Evolutionary conservation across 2,113 vertebrate genomes (phyloP), one percentile per base, ranked within the genome.

Genomic region (Campylomormyrus tamandua): DNA sequence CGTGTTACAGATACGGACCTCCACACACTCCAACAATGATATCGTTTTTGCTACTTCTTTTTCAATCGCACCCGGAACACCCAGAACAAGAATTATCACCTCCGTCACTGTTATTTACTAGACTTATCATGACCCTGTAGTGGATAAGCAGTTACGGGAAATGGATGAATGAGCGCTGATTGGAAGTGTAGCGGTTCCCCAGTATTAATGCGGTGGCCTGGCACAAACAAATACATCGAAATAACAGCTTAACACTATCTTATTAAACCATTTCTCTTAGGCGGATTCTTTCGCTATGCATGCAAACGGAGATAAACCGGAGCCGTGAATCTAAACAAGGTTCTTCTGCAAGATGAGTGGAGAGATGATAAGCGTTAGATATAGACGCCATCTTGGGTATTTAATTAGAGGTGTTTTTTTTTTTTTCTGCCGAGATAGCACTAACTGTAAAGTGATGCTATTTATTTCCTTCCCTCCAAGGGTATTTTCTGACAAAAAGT

Each of bases 401-500:
- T 87, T 87, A 90, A 90, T 90, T 90, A 56, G 84, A 90, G 21
- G 3, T 80, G 58, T 52, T 52, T 52, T 52, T 56, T 9, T 87
- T 87, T 80, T 42, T 90, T 35, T 11, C 46, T 87, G 85, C 89
- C 66, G 45, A 66, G 89, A 46, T 80, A 74, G 84, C 85, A 39
- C 84, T 87, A 77, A 87, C 89, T 87, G 85, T 42, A 80, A 90
- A 87, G 62, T 21, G 85, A 27, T 85, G 48, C 85, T 77, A 80
- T 90, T 90, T 90, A 87, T 90, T 87, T 87, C 45, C 53, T 52
- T 31, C 48, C 49, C 85, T 90, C 83, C 17, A 8, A 90, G 58
- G 89, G 86, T 87, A 74, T 15, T n/a, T n/a, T 87, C 31, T 90
- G 85, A 90, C 85, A 87, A 74, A 90, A 90, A 39, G 58, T 48